Conservation (phyloP, 1,140 invertebrate genomes). For the Ips nitidus region DNA sequence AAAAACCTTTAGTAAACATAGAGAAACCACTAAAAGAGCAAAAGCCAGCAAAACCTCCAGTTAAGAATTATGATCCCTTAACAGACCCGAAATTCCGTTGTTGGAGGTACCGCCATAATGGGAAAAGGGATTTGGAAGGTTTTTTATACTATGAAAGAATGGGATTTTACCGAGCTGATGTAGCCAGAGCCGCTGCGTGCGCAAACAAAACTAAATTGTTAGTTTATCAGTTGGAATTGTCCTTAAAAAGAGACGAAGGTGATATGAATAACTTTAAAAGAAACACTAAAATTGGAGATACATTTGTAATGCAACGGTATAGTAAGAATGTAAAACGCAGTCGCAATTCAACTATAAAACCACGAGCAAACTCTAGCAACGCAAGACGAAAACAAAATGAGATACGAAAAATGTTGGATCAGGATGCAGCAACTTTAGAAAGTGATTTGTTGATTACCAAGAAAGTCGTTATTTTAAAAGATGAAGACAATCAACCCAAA, state of each 20-base stretch:
- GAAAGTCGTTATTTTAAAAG: no score
- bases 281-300: no score
- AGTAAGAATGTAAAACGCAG: no score
- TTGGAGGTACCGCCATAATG: conserved; percentile 14
- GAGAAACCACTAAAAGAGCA: no score
- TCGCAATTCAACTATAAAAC: no score
- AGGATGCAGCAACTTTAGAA: no score
- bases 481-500: no score
- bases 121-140: conserved; percentile 27
- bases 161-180: conserved; percentile 30
- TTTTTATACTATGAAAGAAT: conserved; percentile 19
- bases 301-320: no score
- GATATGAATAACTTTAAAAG: not conserved
- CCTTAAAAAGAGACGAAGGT: not conserved
- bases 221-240: not conserved
- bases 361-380: no score
- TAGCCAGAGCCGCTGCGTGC: conserved; percentile 5
- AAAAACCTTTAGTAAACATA: not conserved
- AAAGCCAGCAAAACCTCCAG: not conserved
- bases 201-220: not conserved
- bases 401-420: no score
- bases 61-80: conserved; percentile 8
- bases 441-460: no score
- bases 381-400: no score
- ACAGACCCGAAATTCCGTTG: conserved; percentile 22